Percentiles rank a stretch among this genome's conserved stretches.
These are phyloP conservation scores for Buathra laborator DNA, from an alignment of 2,888 invertebrate species.

Conservation along the genomic window DNA sequence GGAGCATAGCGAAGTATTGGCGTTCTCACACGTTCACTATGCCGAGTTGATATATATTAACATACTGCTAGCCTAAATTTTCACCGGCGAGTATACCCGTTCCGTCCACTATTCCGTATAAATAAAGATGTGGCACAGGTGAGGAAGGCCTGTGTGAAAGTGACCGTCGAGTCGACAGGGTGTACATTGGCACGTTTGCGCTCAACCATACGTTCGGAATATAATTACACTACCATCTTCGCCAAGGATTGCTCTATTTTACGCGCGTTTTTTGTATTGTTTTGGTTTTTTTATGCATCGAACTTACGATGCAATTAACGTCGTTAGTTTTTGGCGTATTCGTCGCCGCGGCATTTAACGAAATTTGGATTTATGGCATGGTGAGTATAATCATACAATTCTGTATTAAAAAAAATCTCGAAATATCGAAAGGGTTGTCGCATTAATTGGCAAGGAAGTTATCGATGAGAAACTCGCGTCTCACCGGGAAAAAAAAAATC, in stretches of 20 bases:
- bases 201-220: neutral
- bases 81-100: constrained; percentile 75
- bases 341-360: constrained; percentile 29
- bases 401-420: neutral
- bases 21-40: constrained; percentile 30
- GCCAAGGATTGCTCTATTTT: neutral
- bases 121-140: constrained; percentile 83
- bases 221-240: neutral
- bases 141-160: constrained; percentile 83
- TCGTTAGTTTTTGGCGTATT: constrained; percentile 38
- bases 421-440: too few relatives aligned
- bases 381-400: constrained; percentile 51
- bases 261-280: neutral
- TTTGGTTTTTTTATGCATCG: neutral
- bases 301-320: constrained; percentile 30
- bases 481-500: too few relatives aligned
- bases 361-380: constrained; percentile 44
- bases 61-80: constrained; percentile 82
- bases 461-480: too few relatives aligned
- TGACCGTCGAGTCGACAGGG: constrained; percentile 76
- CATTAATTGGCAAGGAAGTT: too few relatives aligned
- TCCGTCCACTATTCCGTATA: constrained; percentile 82
- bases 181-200: constrained; percentile 10
- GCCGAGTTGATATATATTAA: constrained; percentile 72
- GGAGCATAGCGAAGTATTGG: constrained; percentile 24